Base-by-base conservation (phyloP, 2,888 invertebrate species). In the Coelopa pilipes region DNA sequence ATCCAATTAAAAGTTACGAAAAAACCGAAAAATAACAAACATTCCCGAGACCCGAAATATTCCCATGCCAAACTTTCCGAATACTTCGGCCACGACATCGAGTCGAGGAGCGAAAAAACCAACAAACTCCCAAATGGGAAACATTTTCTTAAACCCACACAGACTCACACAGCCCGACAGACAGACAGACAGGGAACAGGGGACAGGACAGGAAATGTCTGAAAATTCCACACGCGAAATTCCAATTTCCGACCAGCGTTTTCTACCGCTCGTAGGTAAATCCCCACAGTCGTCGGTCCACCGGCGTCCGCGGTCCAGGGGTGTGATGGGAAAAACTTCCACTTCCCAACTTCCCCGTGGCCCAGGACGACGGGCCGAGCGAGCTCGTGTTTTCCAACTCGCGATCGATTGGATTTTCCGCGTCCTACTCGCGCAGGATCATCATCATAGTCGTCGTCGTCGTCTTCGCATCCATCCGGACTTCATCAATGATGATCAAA, bases 371-470 rank as follows among this genome's bases (percentile, higher is more conserved):
- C 49, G 10, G 49, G 13, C 13, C 53, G 53, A 53, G 12, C 19
- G 53, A 57, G 19, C 21, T 21, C 50, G 47, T 60, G 17, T 34
- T 60, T 53, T 60, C 60, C 60, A 12, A 45, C 50, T 17, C 69
- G 21, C 60, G 34, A 19, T 15, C 13, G 34, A 12, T 34, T 63
- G 82, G 82, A 77, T 79, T 82, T 82, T 73, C 82, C 82, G 34
- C 24, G 45, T 15, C 10, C n/a, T 53, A 34, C 53, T 15, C 4
- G 53, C n/a, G n/a, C n/a, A 13, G 53, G 34, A 24, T 62, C 11
- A 62, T 21, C 10, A 62, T 45, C 12, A 66, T 66, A 49, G 19
- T 24, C 80, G 79, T 77, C 81, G 81, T 79, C 81, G 80, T 78
- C 53, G 13, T 9, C 53, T 3, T 53, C 53, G 53, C n/a, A 4